Evolutionary conservation across 2,797 vertebrate genomes (phyloP).

Genomic region (Myotis pilosus): DNA sequence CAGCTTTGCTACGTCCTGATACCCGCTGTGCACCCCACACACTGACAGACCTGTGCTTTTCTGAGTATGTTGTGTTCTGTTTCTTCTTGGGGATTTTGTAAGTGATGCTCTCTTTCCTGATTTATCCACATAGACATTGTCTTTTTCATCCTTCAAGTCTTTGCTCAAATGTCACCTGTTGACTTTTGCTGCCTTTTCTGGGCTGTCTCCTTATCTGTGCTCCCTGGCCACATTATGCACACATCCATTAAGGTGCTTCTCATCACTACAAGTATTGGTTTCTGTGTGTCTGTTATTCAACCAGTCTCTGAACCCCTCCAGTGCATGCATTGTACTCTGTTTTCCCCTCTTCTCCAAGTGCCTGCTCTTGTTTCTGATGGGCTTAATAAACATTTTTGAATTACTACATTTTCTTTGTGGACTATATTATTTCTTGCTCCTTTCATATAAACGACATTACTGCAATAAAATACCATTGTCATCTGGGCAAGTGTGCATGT

Average conservation of each 20-base stretch:
- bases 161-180: background rate
- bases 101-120: background rate
- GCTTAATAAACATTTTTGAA: conserved; percentile 53
- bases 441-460: background rate
- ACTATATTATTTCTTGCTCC: background rate
- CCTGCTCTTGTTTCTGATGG: background rate
- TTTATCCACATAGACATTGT: background rate
- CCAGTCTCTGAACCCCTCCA: background rate
- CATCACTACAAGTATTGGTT: background rate
- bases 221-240: background rate
- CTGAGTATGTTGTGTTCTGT: background rate
- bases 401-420: conserved; percentile 29
- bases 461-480: background rate
- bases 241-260: background rate
- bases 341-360: conserved; percentile 32
- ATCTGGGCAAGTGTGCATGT: background rate
- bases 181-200: background rate
- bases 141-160: background rate
- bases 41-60: rapidly evolving
- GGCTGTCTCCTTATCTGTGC: background rate
- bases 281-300: background rate
- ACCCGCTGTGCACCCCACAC: rapidly evolving
- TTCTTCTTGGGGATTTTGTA: background rate
- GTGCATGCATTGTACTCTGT: background rate
- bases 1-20: background rate